These are phyloP conservation scores for Engystomops pustulosus DNA, from an alignment of 2,113 vertebrate species.

Conservation along the genomic window DNA sequence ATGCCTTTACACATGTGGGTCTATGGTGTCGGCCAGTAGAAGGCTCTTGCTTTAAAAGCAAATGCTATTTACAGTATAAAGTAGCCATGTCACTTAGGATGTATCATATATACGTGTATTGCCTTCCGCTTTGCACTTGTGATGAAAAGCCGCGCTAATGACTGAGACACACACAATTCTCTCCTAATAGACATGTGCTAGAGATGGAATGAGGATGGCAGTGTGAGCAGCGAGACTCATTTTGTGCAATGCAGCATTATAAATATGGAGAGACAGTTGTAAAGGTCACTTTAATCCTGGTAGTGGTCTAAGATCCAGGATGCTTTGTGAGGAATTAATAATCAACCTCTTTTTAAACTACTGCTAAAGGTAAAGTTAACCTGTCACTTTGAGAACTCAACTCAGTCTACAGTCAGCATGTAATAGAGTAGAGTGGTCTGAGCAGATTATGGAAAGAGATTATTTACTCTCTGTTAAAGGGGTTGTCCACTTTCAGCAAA, in stretches of 20 bases:
- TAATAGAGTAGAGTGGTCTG: no score
- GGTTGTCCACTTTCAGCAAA: no score
- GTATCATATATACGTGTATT: neutral
- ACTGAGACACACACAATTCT: constrained; percentile 13
- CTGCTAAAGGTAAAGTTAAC: neutral
- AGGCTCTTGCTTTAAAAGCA: neutral
- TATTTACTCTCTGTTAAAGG: no score
- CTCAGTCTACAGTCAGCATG: no score
- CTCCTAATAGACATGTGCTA: neutral
- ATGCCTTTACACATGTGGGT: neutral
- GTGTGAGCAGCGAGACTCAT: neutral
- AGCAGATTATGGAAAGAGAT: no score
- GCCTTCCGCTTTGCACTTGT: constrained; percentile 26
- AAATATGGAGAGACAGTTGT: constrained; percentile 19
- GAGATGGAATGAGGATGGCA: neutral
- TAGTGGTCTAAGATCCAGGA: neutral
- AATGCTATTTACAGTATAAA: constrained; percentile 12
- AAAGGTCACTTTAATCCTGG: constrained; percentile 3
- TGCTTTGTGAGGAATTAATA: neutral
- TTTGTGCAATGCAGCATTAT: constrained; percentile 17
- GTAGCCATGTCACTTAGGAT: neutral
- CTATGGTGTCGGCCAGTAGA: neutral
- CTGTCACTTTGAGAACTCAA: no score
- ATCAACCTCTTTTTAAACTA: neutral
- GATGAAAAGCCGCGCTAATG: constrained; percentile 37